Conservation (phyloP, 2,888 invertebrate species). For the Kuschelorhynchus macadamiae region DNA sequence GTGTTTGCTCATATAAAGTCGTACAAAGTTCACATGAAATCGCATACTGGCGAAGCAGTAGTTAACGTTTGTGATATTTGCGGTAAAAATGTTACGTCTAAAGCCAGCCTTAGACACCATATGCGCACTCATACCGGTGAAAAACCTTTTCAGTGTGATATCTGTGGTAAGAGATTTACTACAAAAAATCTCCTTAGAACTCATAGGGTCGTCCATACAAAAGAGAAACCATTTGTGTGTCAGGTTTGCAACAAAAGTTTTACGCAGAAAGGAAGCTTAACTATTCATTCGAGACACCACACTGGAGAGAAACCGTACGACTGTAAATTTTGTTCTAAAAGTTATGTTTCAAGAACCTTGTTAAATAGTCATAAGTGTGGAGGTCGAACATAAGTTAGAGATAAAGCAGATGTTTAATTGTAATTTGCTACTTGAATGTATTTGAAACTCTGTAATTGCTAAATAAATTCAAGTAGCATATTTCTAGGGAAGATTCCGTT, state of each 20-base stretch:
- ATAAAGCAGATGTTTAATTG: no score
- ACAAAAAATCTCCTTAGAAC: slow-evolving; percentile 66
- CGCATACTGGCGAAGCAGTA: slow-evolving; percentile 41
- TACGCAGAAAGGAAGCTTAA: slow-evolving; percentile 71
- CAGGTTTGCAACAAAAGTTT: slow-evolving; percentile 72
- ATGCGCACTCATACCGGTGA: slow-evolving; percentile 62
- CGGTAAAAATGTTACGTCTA: slow-evolving; percentile 50
- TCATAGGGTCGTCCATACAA: slow-evolving; percentile 72
- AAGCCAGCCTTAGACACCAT: slow-evolving; percentile 60
- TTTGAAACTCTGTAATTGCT: no score
- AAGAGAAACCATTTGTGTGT: slow-evolving; percentile 72
- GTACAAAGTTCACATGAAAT: slow-evolving; percentile 49
- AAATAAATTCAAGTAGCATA: no score
- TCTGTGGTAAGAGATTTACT: slow-evolving; percentile 67
- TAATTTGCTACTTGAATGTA: no score
- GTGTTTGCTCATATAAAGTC: slow-evolving; percentile 46
- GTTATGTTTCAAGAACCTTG: slow-evolving; percentile 54
- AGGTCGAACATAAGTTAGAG: slow-evolving; percentile 34
- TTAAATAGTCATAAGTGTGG: slow-evolving; percentile 57
- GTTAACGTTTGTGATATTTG: slow-evolving; percentile 49
- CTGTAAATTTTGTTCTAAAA: slow-evolving; percentile 51
- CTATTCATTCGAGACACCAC: slow-evolving; percentile 71
- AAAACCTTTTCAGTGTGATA: slow-evolving; percentile 66
- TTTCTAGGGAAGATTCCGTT: no score
- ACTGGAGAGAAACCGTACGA: slow-evolving; percentile 68